Evolutionary conservation across 2,113 vertebrate species (phyloP).

Genomic region (Geococcyx californianus): DNA sequence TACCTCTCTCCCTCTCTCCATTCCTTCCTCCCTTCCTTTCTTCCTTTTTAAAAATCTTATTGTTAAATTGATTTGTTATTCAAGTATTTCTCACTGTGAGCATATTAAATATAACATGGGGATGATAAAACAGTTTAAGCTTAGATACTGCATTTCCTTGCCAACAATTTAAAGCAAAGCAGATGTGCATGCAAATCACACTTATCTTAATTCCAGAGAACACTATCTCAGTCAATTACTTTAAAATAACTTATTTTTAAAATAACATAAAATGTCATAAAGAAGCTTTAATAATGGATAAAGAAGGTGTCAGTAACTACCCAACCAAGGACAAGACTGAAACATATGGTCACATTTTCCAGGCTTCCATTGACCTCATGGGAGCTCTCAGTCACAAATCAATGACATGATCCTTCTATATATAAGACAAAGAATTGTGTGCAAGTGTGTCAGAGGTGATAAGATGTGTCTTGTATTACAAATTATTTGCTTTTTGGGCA

Average conservation of each 20-base stretch:
- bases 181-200: conserved; percentile 64
- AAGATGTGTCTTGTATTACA: background rate
- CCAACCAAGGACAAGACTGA: conserved; percentile 54
- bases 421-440: background rate
- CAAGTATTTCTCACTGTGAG: background rate
- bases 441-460: background rate
- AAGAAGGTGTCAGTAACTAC: conserved; percentile 50
- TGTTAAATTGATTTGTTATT: background rate
- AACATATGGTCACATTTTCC: conserved; percentile 58
- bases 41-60: background rate
- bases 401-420: conserved; percentile 20
- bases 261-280: conserved; percentile 49
- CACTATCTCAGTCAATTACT: conserved; percentile 54
- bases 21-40: too few relatives aligned
- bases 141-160: conserved; percentile 32
- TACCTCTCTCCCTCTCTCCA: too few relatives aligned
- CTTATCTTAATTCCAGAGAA: conserved; percentile 56
- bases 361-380: conserved; percentile 53
- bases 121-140: conserved; percentile 29
- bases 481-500: background rate
- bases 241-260: conserved; percentile 65
- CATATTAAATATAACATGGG: background rate
- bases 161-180: conserved; percentile 56
- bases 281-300: conserved; percentile 47
- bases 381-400: conserved; percentile 67